Evolutionary conservation across 2,113 vertebrate species (phyloP), one percentile per base, ranked within the genome.

Genomic region (Coracopsis vasa): DNA sequence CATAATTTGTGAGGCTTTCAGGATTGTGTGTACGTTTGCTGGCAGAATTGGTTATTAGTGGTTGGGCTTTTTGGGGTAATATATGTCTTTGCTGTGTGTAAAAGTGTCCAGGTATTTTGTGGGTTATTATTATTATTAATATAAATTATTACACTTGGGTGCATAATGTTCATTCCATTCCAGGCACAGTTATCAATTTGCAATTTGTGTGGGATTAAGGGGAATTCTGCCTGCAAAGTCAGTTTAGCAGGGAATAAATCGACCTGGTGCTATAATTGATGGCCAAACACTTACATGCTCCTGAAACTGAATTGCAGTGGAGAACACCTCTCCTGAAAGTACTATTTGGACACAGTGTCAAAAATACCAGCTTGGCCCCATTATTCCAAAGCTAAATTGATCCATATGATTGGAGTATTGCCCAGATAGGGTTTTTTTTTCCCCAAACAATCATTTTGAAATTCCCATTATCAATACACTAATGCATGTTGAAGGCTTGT

Each of bases 391-490:
- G 81, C 87, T 98, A 98, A 98, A 98, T 97, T 95, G 96, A 98
- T 97, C 97, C 98, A 98, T 93, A 97, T 98, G 97, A 98, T 67
- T 98, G 98, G 98, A 98, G 95, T 89, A 70, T 83, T 98, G 98
- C 98, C 98, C 98, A 84, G 94, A 94, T 81, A 54, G 5, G 16
- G 20, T 44, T 24, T 91, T 84, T 77, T 86, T 62, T 29, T 48
- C 1, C 47, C 65, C 31, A 12, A 51, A 66, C 80, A 61, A 97
- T 91, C 97, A 96, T 97, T 98, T 97, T 94, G 96, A 98, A 98
- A 97, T 97, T 90, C 91, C 95, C 93, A 86, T 98, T 98, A 94
- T 97, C 85, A 94, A 95, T 96, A 97, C 56, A 1, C 89, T 98
- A 98, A 98, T 97, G 96, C 91, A 87, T 95, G 97, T 90, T 98